Percentiles rank a stretch among this genome's conserved stretches.
phyloP scores from a whole-genome alignment of 1,140 invertebrate species.

The Laupala kohalensis region DNA sequence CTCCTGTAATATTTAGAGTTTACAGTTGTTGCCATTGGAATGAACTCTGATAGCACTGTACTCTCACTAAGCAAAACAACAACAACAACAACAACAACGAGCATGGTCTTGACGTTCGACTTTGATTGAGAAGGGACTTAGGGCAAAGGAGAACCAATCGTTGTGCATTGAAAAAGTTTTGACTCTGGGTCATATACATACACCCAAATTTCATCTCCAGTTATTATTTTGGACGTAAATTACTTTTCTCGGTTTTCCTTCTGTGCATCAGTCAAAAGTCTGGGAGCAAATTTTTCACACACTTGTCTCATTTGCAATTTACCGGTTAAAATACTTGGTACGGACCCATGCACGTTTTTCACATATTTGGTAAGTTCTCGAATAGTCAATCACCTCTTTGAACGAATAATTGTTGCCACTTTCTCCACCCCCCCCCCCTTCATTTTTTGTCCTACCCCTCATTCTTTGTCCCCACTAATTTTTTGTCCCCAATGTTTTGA shows the following conservation, averaged over 20 bases:
- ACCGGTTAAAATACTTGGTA: not conserved
- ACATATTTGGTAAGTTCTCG: not conserved
- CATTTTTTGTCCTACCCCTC: no score
- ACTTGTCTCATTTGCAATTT: no score
- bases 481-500: no score
- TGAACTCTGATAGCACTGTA: conserved; percentile 6
- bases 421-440: no score
- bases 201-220: conserved; percentile 3
- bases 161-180: conserved; percentile 1
- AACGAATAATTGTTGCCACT: not conserved
- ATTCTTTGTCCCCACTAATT: no score
- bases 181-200: conserved; percentile 6
- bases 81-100: conserved; percentile 11
- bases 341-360: not conserved
- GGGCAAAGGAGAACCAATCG: not conserved
- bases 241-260: not conserved
- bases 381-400: not conserved
- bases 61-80: not conserved
- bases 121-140: conserved; percentile 1
- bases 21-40: conserved; percentile 5
- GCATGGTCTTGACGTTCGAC: not conserved
- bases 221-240: conserved; percentile 6
- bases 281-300: no score
- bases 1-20: conserved; percentile 4
- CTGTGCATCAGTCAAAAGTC: no score